A percentile compares a stretch with the other conserved stretches of the same genome.
phyloP scores from a whole-genome alignment of 2,797 vertebrate genomes.

The Xenops minutus region DNA sequence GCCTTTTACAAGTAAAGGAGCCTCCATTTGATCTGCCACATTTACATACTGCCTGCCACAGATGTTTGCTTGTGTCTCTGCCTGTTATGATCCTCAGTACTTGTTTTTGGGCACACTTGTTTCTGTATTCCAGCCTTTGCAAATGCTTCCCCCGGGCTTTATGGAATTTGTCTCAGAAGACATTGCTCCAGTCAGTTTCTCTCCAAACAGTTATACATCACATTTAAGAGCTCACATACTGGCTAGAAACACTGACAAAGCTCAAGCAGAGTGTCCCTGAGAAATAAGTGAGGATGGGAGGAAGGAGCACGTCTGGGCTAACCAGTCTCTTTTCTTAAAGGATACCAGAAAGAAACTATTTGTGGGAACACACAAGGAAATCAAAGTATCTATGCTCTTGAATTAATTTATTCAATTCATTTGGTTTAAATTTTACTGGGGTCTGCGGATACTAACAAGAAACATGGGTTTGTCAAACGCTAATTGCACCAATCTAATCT shows the following conservation, averaged over 20 bases:
- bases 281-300: not conserved
- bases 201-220: not conserved
- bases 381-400: not conserved
- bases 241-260: not conserved
- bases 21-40: not conserved
- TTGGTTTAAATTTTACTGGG: not conserved
- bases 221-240: rapidly evolving
- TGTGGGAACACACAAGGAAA: not conserved
- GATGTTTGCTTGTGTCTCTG: not conserved
- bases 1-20: not conserved
- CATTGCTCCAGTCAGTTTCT: not conserved
- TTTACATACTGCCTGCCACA: not conserved
- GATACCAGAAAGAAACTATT: not conserved
- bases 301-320: not conserved
- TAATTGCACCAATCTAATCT: not conserved
- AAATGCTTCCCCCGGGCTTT: not conserved
- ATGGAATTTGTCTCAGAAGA: not conserved
- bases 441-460: not conserved
- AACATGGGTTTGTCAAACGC: not conserved
- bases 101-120: too few species aligned
- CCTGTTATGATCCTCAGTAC: not conserved
- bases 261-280: not conserved
- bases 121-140: not conserved
- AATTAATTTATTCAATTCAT: not conserved
- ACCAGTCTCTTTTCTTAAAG: not conserved